Evolutionary conservation across 2,113 vertebrate species (phyloP).

Genomic region (Chloropsis hardwickii): DNA sequence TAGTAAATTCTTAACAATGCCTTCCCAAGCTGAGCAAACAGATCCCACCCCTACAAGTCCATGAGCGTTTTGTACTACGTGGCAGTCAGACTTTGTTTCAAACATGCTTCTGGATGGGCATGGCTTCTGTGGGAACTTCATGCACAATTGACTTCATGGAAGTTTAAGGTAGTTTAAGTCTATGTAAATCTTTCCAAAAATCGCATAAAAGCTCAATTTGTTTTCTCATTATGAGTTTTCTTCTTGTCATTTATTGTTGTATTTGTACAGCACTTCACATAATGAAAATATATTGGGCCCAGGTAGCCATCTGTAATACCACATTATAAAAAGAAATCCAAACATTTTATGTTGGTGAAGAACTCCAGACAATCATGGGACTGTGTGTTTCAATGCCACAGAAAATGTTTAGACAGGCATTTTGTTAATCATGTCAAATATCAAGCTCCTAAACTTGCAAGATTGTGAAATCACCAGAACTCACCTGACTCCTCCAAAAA

Average conservation of each 20-base stretch:
- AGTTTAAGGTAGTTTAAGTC: neutral
- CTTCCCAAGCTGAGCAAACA: neutral
- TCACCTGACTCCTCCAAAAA: neutral
- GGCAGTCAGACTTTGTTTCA: neutral
- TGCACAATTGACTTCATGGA: neutral
- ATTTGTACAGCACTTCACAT: neutral
- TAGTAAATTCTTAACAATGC: neutral
- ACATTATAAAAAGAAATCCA: neutral
- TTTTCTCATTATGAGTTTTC: neutral
- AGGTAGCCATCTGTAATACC: neutral
- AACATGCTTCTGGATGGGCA: neutral
- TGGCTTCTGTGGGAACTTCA: neutral
- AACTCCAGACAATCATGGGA: neutral
- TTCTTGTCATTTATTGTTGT: neutral
- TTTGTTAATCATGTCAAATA: neutral
- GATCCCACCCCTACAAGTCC: neutral
- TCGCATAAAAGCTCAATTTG: neutral
- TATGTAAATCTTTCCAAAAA: neutral
- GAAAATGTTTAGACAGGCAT: neutral
- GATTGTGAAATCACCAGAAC: neutral
- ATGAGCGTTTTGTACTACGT: accelerated
- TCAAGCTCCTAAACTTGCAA: neutral
- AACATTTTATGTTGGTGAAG: neutral
- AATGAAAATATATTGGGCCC: neutral
- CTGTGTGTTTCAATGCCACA: neutral